Base-by-base conservation (phyloP, 2,888 invertebrate species). In the Eristalinus sepulchralis region DNA sequence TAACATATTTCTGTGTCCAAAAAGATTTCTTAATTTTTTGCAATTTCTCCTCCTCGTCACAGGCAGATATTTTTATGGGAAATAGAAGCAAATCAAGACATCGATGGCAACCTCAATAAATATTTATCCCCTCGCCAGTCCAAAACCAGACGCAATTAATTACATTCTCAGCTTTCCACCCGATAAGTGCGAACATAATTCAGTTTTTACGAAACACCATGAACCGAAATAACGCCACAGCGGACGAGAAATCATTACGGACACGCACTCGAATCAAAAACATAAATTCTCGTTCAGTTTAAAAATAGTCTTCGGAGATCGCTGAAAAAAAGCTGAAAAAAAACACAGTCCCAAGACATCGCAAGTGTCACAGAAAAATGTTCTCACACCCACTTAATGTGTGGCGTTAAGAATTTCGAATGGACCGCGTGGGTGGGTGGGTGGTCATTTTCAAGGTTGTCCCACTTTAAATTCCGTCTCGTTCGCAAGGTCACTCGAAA, bases 361-460 rank as follows among this genome's bases (percentile, higher is more conserved):
- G 20, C 22, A 53, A 72, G 63, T 63, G 62, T 63, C 73, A 47
- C 1, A 17, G 47, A 11, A 76, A 53, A 62, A 72, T 33, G 39
- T 57, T 34, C 59, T 57, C 10, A 66, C 67, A 55, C 60, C 55
- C 72, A 80, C 66, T 67, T 59, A 60, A 60, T 53, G 17, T 33
- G 47, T 71, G 13, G 63, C 11, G 2, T 77, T 77, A 53, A 24
- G 62, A 62, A 68, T 73, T 17, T 22, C 9, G 34, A 10, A 47
- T n/a, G 53, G 60, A 66, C 27, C 13, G 71, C 24, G 34, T 27
- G 13, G 20, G 31, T 20, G 34, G 63, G n/a, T 55, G 22, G 20
- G 5, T 24, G 5, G 13, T 68, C 17, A 1, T 36, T 59, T 67
- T 80, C 80, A 80, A 80, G 80, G 80, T 62, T 73, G 72, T 27